A percentile compares a stretch with the other conserved stretches of the same genome.
Conservation (phyloP, 2,113 vertebrate genomes). For the Zapornia atra region DNA sequence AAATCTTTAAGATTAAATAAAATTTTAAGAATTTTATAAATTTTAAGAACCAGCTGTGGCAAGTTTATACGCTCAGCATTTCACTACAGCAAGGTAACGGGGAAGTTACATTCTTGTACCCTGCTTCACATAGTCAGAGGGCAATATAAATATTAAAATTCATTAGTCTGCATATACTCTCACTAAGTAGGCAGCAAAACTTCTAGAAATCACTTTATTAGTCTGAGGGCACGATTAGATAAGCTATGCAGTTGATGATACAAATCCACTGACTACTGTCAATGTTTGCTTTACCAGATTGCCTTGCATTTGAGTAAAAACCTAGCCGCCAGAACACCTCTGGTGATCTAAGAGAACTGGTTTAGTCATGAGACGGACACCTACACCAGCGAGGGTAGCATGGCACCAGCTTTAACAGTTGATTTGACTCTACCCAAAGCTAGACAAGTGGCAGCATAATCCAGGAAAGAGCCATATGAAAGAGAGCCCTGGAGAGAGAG, state of each 20-base stretch:
- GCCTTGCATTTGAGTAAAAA: not conserved
- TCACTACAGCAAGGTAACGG: not conserved
- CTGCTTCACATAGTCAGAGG: not conserved
- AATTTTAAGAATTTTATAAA: too few species aligned
- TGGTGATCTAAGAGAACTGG: not conserved
- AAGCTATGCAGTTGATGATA: not conserved
- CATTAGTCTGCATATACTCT: not conserved
- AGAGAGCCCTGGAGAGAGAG: accelerated
- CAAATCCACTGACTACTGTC: not conserved
- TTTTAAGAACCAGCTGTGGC: not conserved
- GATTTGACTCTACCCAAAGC: not conserved
- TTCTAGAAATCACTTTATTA: not conserved
- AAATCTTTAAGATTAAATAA: not conserved
- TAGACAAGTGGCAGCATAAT: not conserved
- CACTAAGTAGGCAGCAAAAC: not conserved
- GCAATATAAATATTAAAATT: not conserved
- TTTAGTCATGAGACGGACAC: not conserved
- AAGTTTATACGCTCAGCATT: not conserved
- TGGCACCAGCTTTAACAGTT: not conserved
- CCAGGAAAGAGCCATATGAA: not conserved
- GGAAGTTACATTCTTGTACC: not conserved
- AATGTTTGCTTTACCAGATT: not conserved
- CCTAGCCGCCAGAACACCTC: not conserved
- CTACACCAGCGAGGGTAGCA: not conserved
- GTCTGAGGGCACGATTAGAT: not conserved